Evolutionary conservation across 2,888 invertebrate species (phyloP).

Genomic region (Podabrus alpinus): DNA sequence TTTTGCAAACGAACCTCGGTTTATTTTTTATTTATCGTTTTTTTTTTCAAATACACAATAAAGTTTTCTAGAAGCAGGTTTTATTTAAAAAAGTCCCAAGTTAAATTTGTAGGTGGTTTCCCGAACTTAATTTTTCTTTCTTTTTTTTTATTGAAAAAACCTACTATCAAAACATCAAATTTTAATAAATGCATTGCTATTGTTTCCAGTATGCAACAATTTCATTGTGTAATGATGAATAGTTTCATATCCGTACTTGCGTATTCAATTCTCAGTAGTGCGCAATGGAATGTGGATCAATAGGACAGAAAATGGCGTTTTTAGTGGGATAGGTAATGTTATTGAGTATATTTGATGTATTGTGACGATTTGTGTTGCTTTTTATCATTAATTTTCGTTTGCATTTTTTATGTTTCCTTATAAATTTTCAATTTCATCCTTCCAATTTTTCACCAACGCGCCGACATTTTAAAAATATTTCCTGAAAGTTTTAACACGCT

Average conservation of each 20-base stretch:
- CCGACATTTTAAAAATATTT: not conserved
- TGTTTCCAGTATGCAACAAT: conserved; percentile 6
- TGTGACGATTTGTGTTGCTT: not conserved
- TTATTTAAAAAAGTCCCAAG: no score
- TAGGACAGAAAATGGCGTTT: conserved; percentile 9
- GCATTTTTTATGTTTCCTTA: not conserved
- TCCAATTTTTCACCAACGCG: not conserved
- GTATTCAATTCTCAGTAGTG: conserved; percentile 8
- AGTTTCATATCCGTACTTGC: conserved; percentile 11
- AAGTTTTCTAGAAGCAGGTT: no score
- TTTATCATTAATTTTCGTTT: not conserved
- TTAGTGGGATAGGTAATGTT: conserved; percentile 18
- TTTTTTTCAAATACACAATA: no score
- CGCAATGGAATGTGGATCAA: conserved; percentile 15
- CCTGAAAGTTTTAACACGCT: no score
- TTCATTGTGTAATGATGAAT: not conserved
- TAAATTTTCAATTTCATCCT: not conserved
- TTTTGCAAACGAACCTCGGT: no score
- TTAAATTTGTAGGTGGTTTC: no score
- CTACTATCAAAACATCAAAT: not conserved
- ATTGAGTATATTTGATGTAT: not conserved
- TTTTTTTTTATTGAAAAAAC: not conserved
- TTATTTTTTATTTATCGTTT: no score
- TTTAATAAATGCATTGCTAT: not conserved
- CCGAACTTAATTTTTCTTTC: not conserved